Evolutionary conservation across 1,140 invertebrate species (phyloP).

Genomic region (Oedothorax gibbosus): DNA sequence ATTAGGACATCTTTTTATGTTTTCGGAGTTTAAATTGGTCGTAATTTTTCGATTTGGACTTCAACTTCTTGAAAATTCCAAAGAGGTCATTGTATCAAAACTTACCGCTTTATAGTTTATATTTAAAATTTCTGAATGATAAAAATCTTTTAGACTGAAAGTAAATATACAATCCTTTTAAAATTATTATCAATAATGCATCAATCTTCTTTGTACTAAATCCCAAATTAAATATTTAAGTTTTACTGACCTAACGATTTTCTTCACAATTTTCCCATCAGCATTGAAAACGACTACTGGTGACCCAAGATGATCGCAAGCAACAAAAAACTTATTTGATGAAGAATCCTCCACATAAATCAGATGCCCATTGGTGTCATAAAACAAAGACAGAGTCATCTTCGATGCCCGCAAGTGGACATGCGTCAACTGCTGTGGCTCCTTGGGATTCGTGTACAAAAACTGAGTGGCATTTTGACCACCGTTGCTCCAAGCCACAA

Average conservation of each 20-base stretch:
- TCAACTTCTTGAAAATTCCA: too few relatives aligned
- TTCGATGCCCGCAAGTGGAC: conserved; percentile 92
- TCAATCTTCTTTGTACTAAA: too few relatives aligned
- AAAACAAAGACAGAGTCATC: conserved; percentile 83
- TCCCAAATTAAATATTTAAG: too few relatives aligned
- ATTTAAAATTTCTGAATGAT: too few relatives aligned
- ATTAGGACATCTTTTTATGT: too few relatives aligned
- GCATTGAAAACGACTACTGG: conserved; percentile 95
- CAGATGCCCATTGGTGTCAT: conserved; percentile 90
- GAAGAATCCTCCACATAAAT: conserved; percentile 90
- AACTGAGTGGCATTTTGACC: conserved; percentile 95
- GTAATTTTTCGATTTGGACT: too few relatives aligned
- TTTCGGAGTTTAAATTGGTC: too few relatives aligned
- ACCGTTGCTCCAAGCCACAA: conserved; percentile 89
- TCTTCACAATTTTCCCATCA: conserved; percentile 90
- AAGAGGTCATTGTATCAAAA: too few relatives aligned
- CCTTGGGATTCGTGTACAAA: conserved; percentile 93
- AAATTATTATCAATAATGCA: too few relatives aligned
- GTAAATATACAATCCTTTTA: too few relatives aligned
- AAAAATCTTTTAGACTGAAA: too few relatives aligned
- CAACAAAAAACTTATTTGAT: conserved; percentile 90
- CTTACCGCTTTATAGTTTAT: too few relatives aligned
- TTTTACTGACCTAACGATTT: conserved; percentile 73
- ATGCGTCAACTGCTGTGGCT: conserved; percentile 81
- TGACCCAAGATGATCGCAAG: conserved; percentile 93